Evolutionary conservation across 2,888 invertebrate genomes (phyloP), one percentile per base, ranked within the genome.

Genomic region (Lysandra coridon): DNA sequence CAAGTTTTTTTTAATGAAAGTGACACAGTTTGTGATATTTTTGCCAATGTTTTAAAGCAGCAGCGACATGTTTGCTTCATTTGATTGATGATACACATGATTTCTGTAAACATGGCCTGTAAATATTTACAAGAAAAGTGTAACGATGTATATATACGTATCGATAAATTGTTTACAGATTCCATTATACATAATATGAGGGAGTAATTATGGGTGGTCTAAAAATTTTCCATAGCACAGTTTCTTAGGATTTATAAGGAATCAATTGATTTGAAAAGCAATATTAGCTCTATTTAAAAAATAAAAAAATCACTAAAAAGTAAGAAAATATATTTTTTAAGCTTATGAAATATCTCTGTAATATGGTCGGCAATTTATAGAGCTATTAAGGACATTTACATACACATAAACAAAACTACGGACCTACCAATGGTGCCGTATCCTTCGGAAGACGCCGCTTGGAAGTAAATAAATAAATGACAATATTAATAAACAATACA

Each of bases 391-490:
- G 69, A 69, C 69, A 69, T 49, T 44, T 76, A 76, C 76, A 57
- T 17, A 76, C 76, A 76, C 76, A 76, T 53, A 76, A 57, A 57
- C 17, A 57, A 53, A 53, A 76, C 53, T 53, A 76, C 76, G 33
- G 76, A 76, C 76, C 76, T 76, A 76, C 76, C 76, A 76, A 76
- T 76, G 76, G 53, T 57, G 76, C 14, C 49, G 53, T 76, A 33
- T 76, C 76, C 76, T 76, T 75, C 53, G 76, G 57, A 57, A 76
- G 49, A 57, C 33, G 76, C 76, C 33, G 76, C 76, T 76, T 76
- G 76, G 30, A 69, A 76, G 57, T 76, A 76, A 76, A 76, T 76
- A 76, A 76, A 53, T 57, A 76, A 53, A 76, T 53, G 44, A 74
- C 23, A 74, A 57, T 76, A 76, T 76, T 76, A 57, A 76, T 53